These are phyloP conservation scores for Brachionichthys hirsutus DNA, from an alignment of 2,113 vertebrate genomes.

Conservation along the genomic window DNA sequence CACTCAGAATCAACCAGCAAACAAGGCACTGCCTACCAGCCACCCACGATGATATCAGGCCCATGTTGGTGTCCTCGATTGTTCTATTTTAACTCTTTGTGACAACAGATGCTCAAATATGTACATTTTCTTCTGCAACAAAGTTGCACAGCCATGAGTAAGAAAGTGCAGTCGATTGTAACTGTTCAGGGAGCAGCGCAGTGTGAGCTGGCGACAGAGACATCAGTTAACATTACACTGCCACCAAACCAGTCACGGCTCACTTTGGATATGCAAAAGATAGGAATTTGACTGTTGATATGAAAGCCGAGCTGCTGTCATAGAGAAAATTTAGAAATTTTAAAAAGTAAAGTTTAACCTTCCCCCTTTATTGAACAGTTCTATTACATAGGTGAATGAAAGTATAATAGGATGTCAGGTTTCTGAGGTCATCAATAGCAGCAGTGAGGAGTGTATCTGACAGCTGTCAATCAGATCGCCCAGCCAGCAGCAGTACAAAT, in stretches of 20 bases:
- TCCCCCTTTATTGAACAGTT: no score
- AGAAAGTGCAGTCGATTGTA: not conserved
- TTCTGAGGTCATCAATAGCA: slow-evolving; percentile 13
- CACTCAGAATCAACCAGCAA: slow-evolving; percentile 76
- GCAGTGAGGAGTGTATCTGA: slow-evolving; percentile 75
- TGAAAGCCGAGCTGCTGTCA: no score
- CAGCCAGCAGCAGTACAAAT: slow-evolving; percentile 77
- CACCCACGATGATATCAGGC: slow-evolving; percentile 34
- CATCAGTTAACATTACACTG: slow-evolving; percentile 93
- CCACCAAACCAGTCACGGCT: slow-evolving; percentile 76
- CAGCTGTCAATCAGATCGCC: slow-evolving; percentile 69
- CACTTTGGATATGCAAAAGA: slow-evolving; percentile 7
- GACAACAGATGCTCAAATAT: not conserved
- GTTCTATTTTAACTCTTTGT: not conserved
- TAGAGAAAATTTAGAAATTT: no score
- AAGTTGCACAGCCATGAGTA: not conserved
- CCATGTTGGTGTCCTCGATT: no score
- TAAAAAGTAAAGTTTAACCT: not conserved
- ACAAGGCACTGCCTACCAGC: slow-evolving; percentile 82
- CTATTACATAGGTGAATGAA: not conserved
- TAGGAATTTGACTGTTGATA: slow-evolving; percentile 4
- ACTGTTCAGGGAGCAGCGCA: slow-evolving; percentile 80
- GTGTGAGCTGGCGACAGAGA: slow-evolving; percentile 60
- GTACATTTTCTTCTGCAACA: no score
- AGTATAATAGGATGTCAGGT: not conserved